phyloP scores from a whole-genome alignment of 2,797 vertebrate genomes.

The Bucorvus abyssinicus region DNA sequence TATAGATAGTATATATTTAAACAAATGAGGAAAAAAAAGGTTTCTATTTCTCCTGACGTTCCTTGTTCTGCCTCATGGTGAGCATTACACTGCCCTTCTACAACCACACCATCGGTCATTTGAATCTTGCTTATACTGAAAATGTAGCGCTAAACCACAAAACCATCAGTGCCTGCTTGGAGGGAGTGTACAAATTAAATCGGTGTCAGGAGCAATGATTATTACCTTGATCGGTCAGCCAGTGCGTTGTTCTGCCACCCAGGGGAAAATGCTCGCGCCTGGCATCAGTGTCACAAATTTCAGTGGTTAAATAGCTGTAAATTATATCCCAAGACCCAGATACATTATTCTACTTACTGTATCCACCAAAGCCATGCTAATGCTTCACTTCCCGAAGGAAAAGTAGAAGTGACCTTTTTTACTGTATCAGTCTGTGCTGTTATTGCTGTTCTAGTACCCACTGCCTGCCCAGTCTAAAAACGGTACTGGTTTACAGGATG shows the following conservation, averaged over 20 bases:
- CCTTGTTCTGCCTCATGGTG: not conserved
- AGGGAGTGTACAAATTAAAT: not conserved
- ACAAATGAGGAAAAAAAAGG: not conserved
- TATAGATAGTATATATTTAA: not conserved
- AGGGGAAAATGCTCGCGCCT: not conserved
- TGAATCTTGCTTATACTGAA: not conserved
- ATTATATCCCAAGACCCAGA: not conserved
- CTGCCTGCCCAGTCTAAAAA: not conserved
- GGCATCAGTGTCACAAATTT: not conserved
- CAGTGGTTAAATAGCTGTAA: not conserved
- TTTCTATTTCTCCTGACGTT: not conserved
- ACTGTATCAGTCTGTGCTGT: not conserved
- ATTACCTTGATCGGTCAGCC: not conserved
- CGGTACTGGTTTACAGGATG: not conserved
- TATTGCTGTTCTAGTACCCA: not conserved
- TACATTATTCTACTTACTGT: not conserved
- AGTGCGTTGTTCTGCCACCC: not conserved
- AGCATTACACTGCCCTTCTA: not conserved
- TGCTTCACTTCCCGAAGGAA: not conserved
- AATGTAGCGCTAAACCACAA: not conserved
- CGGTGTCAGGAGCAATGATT: not conserved
- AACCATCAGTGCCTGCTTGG: not conserved
- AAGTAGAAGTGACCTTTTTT: not conserved
- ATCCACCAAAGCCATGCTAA: not conserved
- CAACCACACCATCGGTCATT: accelerated